phyloP scores from a whole-genome alignment of 2,888 invertebrate species.

The Callosobruchus maculatus region DNA sequence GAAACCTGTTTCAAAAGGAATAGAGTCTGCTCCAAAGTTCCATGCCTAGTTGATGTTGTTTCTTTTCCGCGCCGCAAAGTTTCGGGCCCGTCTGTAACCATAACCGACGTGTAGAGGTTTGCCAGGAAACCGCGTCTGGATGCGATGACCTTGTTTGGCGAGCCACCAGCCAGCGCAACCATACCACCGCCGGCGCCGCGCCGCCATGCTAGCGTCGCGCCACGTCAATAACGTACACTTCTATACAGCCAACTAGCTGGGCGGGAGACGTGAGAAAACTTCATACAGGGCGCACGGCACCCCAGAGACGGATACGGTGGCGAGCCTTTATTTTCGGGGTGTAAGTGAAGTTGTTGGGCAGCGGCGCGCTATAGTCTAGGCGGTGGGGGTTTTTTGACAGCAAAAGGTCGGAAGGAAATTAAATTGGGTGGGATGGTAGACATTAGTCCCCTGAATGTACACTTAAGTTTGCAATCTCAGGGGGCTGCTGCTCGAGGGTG shows the following conservation, averaged over 20 bases:
- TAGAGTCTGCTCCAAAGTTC: too few relatives aligned
- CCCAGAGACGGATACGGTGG: constrained; percentile 26
- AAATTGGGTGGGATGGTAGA: too few relatives aligned
- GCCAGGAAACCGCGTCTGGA: background rate
- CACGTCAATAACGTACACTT: constrained; percentile 11
- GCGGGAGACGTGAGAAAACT: constrained; percentile 29
- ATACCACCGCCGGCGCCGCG: too few relatives aligned
- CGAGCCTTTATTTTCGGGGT: constrained; percentile 13
- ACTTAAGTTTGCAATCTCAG: too few relatives aligned
- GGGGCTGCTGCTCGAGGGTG: too few relatives aligned
- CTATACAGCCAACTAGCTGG: constrained; percentile 1
- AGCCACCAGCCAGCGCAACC: background rate
- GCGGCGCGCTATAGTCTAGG: too few relatives aligned
- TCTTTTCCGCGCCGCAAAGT: background rate
- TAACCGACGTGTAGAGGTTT: background rate
- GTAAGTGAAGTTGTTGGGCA: background rate
- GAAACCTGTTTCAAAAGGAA: too few relatives aligned
- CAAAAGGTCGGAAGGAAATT: too few relatives aligned
- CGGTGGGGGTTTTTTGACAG: too few relatives aligned
- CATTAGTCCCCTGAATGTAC: too few relatives aligned
- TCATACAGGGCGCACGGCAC: constrained; percentile 23
- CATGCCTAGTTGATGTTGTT: background rate
- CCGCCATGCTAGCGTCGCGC: too few relatives aligned
- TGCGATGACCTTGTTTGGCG: background rate
- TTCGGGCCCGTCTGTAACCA: background rate